Evolutionary conservation across 2,113 vertebrate species (phyloP).

Genomic region (Rhabdornis inornatus): DNA sequence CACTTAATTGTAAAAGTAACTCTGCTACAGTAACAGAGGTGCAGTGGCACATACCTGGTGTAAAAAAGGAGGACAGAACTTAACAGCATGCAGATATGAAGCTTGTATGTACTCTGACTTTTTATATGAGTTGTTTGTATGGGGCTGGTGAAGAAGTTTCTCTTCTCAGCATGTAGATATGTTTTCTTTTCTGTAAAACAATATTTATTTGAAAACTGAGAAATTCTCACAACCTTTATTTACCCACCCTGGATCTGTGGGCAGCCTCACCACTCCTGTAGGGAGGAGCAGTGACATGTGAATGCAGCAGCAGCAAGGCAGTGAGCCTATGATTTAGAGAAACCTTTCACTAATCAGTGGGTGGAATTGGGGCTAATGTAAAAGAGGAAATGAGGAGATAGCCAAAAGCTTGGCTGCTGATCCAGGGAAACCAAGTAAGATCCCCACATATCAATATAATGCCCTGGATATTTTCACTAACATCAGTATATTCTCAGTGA

Average conservation of each 20-base stretch:
- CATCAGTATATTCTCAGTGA: neutral
- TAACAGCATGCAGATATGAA: neutral
- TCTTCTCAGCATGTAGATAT: neutral
- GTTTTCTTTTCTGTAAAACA: neutral
- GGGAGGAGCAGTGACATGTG: neutral
- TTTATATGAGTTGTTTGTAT: neutral
- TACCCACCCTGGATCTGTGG: neutral
- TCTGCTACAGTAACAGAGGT: neutral
- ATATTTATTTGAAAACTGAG: neutral
- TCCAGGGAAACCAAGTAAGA: neutral
- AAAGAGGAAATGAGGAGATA: neutral
- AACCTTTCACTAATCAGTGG: neutral
- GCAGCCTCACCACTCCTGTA: neutral
- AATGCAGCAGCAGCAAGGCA: neutral
- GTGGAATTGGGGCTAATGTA: neutral
- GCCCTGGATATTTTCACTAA: neutral
- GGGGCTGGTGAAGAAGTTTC: neutral
- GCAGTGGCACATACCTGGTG: neutral
- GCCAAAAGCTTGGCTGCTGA: neutral
- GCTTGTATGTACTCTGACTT: neutral
- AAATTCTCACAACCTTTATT: neutral
- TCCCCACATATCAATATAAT: neutral
- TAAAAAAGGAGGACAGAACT: neutral
- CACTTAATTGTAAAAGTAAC: neutral
- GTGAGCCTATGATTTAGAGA: neutral